Percentiles rank a stretch among this genome's conserved stretches.
Evolutionary conservation across 1,140 invertebrate genomes (phyloP).

Genomic region (Bombus superbus): DNA sequence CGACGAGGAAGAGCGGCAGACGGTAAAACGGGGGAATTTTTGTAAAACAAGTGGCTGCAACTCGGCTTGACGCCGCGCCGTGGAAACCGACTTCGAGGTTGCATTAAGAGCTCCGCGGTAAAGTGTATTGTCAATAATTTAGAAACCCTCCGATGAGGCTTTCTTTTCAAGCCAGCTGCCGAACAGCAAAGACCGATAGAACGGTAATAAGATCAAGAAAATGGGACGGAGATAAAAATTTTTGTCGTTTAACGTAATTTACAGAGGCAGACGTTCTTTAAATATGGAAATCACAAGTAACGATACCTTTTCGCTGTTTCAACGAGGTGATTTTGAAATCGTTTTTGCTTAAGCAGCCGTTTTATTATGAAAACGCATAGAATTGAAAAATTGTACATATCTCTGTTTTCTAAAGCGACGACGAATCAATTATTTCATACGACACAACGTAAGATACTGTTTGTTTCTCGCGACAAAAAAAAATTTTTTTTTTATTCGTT

Average conservation of each 20-base stretch:
- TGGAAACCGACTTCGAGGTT: slow-evolving; percentile 16
- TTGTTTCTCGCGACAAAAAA: too few species aligned
- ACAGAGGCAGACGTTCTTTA: not conserved
- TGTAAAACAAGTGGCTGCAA: slow-evolving; percentile 33
- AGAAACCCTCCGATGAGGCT: not conserved
- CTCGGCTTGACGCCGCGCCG: slow-evolving; percentile 7
- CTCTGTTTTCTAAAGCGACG: too few species aligned
- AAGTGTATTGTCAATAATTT: slow-evolving; percentile 36
- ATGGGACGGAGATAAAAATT: not conserved
- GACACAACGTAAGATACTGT: too few species aligned
- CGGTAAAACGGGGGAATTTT: not conserved
- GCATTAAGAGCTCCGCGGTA: slow-evolving; percentile 15
- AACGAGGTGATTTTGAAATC: not conserved
- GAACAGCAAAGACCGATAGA: not conserved
- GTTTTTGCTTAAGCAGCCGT: too few species aligned
- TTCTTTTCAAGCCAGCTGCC: not conserved
- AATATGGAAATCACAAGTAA: too few species aligned
- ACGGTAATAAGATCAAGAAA: not conserved
- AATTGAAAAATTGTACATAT: too few species aligned
- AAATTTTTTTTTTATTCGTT: too few species aligned
- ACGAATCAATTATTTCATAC: too few species aligned
- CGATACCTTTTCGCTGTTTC: not conserved
- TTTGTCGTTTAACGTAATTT: not conserved
- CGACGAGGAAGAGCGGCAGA: not conserved
- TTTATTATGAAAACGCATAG: too few species aligned